Percentiles rank a stretch among this genome's conserved stretches.
Conservation (phyloP, 2,888 invertebrate genomes). For the Eupeodes latifasciatus region DNA sequence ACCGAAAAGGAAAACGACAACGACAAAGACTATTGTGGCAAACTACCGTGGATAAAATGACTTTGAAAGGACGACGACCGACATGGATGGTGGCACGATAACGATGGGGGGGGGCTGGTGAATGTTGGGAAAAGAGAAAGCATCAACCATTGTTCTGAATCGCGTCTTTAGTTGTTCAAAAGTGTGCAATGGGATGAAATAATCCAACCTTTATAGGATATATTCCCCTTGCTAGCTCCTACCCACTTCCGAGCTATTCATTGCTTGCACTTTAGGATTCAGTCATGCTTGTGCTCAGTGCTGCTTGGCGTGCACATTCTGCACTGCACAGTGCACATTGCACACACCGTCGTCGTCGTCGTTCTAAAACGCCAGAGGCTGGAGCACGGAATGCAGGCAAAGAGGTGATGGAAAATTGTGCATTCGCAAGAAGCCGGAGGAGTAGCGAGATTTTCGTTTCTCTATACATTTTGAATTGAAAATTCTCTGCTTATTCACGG, state of each 20-base stretch:
- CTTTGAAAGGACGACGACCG: conserved; percentile 2
- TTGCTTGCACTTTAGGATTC: conserved; percentile 21
- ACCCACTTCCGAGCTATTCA: conserved; percentile 10
- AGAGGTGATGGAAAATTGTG: conserved; percentile 25
- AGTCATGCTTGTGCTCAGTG: conserved; percentile 35
- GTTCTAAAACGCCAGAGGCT: background rate
- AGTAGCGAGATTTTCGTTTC: conserved; percentile 11
- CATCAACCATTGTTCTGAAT: conserved; percentile 28
- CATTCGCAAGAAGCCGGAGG: conserved; percentile 7
- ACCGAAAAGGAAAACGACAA: background rate
- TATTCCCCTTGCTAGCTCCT: too few relatives aligned
- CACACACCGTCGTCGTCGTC: background rate
- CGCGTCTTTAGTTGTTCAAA: conserved; percentile 49
- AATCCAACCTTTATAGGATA: conserved; percentile 28
- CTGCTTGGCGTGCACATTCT: background rate
- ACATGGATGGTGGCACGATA: background rate
- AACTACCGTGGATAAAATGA: conserved; percentile 50
- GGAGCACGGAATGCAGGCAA: too few relatives aligned
- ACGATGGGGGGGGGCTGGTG: too few relatives aligned
- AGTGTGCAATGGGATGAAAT: conserved; percentile 52
- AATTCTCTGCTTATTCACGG: conserved; percentile 42
- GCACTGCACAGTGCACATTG: too few relatives aligned
- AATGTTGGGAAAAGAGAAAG: background rate
- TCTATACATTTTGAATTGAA: conserved; percentile 20
- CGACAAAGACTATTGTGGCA: conserved; percentile 50